Evolutionary conservation across 2,888 invertebrate genomes (phyloP).

Genomic region (Heliothis peltigera): DNA sequence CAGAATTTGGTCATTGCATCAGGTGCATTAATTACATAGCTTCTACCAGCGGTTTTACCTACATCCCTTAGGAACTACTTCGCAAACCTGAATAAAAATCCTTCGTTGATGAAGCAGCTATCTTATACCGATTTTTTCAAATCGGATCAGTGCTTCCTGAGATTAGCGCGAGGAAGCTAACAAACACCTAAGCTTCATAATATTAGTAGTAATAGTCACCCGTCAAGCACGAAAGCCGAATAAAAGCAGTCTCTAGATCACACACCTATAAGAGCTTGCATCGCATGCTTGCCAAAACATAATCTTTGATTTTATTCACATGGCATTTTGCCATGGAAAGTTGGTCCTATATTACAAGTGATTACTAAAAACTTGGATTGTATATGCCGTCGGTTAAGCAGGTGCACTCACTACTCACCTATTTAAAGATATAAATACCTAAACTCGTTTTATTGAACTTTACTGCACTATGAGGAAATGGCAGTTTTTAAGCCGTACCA

Average conservation of each 20-base stretch:
- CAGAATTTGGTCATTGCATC: not conserved
- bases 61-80: too few species aligned
- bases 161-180: too few species aligned
- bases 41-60: too few species aligned
- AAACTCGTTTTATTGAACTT: slow-evolving; percentile 49
- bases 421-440: slow-evolving; percentile 25
- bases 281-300: not conserved
- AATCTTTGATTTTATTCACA: not conserved
- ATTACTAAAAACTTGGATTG: not conserved
- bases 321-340: slow-evolving; percentile 1
- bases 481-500: slow-evolving; percentile 6
- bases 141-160: too few species aligned
- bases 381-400: not conserved
- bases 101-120: too few species aligned
- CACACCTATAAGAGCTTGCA: not conserved
- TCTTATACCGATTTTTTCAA: too few species aligned
- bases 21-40: too few species aligned
- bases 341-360: not conserved
- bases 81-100: too few species aligned
- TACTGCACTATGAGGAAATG: slow-evolving; percentile 34
- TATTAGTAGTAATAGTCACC: too few species aligned
- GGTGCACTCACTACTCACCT: slow-evolving; percentile 16
- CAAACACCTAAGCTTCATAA: too few species aligned
- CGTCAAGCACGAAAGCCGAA: too few species aligned
- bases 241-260: too few species aligned